A percentile compares a stretch with the other conserved stretches of the same genome.
phyloP scores from a whole-genome alignment of 2,797 vertebrate genomes.

The Gadopsis bispinosus region DNA sequence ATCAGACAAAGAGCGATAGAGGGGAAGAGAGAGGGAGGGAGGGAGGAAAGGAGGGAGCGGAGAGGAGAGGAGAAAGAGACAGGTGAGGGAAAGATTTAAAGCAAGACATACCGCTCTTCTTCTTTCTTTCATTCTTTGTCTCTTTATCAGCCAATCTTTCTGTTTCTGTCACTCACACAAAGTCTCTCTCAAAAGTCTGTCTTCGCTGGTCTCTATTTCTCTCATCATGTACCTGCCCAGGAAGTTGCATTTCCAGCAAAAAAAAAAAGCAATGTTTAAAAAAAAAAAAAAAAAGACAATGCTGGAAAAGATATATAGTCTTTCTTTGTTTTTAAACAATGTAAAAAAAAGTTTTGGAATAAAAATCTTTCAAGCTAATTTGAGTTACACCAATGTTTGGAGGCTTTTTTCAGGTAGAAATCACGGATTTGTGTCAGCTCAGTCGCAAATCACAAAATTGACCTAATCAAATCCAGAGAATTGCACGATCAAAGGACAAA shows the following conservation, averaged over 20 bases:
- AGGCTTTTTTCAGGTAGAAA: constrained; percentile 14
- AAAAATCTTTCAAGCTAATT: background rate
- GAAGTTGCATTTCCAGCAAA: background rate
- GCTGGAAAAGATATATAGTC: background rate
- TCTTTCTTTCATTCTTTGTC: constrained; percentile 49
- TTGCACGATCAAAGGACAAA: constrained; percentile 56
- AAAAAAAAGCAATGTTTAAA: background rate
- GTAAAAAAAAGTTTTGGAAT: background rate
- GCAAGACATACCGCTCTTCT: constrained; percentile 59
- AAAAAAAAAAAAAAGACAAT: background rate
- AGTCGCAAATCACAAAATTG: constrained; percentile 34
- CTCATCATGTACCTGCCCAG: background rate
- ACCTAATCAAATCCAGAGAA: constrained; percentile 50
- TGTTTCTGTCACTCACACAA: constrained; percentile 9
- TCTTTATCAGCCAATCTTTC: constrained; percentile 31
- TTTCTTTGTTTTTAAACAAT: background rate
- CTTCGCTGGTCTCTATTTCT: background rate
- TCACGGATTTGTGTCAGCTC: constrained; percentile 1
- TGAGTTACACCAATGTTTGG: background rate
- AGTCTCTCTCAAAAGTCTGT: constrained; percentile 14
- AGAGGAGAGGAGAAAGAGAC: constrained; percentile 64
- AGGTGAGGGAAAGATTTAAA: constrained; percentile 83
- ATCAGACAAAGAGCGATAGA: constrained; percentile 74
- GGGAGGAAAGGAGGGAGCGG: background rate
- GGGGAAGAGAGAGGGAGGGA: constrained; percentile 64